Base-by-base conservation (phyloP, 37 sponge, comb jelly and placozoan species). In the Tethya wilhelma region DNA sequence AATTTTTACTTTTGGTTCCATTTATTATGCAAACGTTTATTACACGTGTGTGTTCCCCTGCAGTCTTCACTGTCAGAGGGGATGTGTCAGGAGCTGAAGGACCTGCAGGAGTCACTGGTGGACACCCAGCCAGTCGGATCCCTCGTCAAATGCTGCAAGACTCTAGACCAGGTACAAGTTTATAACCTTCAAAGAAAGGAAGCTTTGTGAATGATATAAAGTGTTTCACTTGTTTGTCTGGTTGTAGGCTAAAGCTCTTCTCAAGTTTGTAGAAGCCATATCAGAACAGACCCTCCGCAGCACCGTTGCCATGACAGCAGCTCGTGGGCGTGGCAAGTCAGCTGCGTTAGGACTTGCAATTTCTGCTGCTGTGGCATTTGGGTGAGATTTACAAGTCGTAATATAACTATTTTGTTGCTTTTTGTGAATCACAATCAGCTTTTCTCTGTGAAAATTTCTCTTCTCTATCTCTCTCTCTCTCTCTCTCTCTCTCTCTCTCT, bases 281-380 rank as follows among this genome's bases (percentile, higher is more conserved):
- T 96, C 96, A 37, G 96, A 98, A 71, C 93, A 98, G 86, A 96
- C 93, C 4, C 66, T 98, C 22, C 68, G 87, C 6, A 79, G 75
- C 45, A 96, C 93, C 40, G 88, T 98, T 57, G 84, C 99, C 64
- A 77, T 98, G 87, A 98, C 99, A 70, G 99, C 99, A 81, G 81
- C 91, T 8, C 78, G 99, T 64, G 99, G 99, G 67, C 81, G 99
- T 73, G 99, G 99, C 41, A 98, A 98, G 42, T 91, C 93, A 17
- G 99, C 99, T 56, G 89, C 94, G 36, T 86, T 98, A 19, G 99
- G 99, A 0, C 72, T 98, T 37, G 96, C 90, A 0, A 90, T 98
- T 29, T 89, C 99, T 37, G 86, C 89, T 23, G 91, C 94, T 56
- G 85, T 98, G 20, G 92, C 92, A 14, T 98, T 96, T 84, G 93